Evolutionary conservation across 1,140 invertebrate genomes (phyloP).

Genomic region (Dryas iulia): DNA sequence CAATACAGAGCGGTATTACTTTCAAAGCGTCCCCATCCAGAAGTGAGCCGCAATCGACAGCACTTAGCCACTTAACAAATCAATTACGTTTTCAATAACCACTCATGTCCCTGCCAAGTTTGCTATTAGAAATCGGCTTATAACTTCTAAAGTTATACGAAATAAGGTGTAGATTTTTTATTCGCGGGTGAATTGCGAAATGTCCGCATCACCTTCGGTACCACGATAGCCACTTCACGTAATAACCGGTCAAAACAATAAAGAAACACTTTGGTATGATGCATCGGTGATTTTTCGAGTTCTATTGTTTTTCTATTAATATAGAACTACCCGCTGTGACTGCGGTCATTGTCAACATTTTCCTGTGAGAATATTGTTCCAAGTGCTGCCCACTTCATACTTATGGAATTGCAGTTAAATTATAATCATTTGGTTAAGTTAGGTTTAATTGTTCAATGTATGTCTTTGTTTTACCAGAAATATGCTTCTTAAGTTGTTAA

Average conservation of each 20-base stretch:
- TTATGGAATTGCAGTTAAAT: background rate
- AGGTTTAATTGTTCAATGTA: background rate
- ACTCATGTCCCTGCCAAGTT: conserved; percentile 44
- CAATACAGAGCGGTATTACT: conserved; percentile 19
- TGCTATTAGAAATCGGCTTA: background rate
- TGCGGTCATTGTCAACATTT: conserved; percentile 44
- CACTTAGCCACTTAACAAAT: conserved; percentile 42
- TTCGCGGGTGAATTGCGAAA: background rate
- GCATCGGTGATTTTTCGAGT: conserved; percentile 59
- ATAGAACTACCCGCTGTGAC: conserved; percentile 41
- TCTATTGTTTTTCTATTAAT: conserved; percentile 62
- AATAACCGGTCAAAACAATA: conserved; percentile 66
- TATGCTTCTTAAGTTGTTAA: conserved; percentile 7
- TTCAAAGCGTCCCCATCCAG: conserved; percentile 31
- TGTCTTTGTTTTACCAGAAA: conserved; percentile 4
- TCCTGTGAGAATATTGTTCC: conserved; percentile 68
- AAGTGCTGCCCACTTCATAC: background rate
- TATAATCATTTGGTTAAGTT: background rate
- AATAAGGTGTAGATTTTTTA: background rate
- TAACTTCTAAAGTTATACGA: background rate
- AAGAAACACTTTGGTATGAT: conserved; percentile 63
- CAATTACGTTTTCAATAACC: conserved; percentile 67
- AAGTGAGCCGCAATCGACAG: conserved; percentile 16
- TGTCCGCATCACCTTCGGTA: background rate
- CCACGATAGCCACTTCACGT: conserved; percentile 62